Evolutionary conservation across 2,113 vertebrate species (phyloP).

Genomic region (Cyanistes caeruleus): DNA sequence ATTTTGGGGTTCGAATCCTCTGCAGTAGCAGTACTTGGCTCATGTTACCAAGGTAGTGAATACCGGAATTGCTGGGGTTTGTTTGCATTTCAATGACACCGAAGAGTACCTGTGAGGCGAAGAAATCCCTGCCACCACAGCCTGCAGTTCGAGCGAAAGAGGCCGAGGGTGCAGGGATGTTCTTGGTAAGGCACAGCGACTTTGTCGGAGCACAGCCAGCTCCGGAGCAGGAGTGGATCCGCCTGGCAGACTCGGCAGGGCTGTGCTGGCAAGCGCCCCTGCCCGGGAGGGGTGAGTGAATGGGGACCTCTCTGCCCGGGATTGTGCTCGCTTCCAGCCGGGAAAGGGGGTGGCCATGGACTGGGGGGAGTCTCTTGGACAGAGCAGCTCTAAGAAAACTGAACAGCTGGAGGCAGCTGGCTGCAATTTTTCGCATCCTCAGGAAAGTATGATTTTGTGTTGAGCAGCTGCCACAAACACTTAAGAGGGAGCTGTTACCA

Average conservation of each 20-base stretch:
- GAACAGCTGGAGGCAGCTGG: conserved; percentile 54
- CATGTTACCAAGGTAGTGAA: not conserved
- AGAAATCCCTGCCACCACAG: not conserved
- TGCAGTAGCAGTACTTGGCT: not conserved
- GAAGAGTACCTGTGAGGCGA: not conserved
- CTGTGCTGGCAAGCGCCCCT: not conserved
- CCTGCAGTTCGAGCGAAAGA: not conserved
- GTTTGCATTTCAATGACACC: not conserved
- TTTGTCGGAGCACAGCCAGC: not conserved
- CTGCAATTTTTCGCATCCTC: conserved; percentile 7
- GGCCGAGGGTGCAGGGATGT: not conserved
- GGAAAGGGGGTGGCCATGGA: not conserved
- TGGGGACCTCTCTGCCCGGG: not conserved
- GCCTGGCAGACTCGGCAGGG: fast-evolving
- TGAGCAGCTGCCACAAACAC: conserved; percentile 21
- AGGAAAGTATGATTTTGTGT: conserved; percentile 23
- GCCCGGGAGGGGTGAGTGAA: not conserved
- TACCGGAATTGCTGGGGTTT: not conserved
- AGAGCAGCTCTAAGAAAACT: conserved; percentile 2
- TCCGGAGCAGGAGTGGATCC: not conserved
- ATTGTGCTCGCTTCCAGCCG: fast-evolving
- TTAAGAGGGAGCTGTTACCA: not conserved
- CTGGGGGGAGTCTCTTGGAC: not conserved
- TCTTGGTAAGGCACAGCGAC: not conserved
- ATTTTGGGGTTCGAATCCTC: not conserved